Evolutionary conservation across 2,113 vertebrate species (phyloP), one percentile per base, ranked within the genome.

Genomic region (Paratilapia polleni): DNA sequence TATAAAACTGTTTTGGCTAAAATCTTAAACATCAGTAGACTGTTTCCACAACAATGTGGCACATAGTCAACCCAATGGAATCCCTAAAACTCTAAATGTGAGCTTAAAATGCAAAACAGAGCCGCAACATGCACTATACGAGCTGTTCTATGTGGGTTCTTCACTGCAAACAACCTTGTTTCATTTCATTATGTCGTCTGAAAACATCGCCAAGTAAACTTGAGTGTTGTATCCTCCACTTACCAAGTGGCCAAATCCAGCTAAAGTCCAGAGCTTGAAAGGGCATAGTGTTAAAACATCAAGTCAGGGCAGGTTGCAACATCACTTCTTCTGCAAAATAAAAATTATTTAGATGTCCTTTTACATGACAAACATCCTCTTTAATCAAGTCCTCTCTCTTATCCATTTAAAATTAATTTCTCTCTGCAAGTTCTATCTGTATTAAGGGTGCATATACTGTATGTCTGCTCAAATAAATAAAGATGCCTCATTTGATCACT

Each of bases 401-500:
- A 15, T 49, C 14, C 14, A 49, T 49, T 28, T 14, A 57, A 68
- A 43, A 86, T 47, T 2, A 77, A 77, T 49, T 5, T 1, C 38
- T 70, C 14, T 56, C 26, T 77, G 43, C 10, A 20, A 38, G 5
- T 74, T 66, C 14, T 57, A 5, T 83, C 47, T 60, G 17, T 74
- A 17, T 36, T 19, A 19, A 54, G 43, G 43, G 10, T 10, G 20
- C 24, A 75, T 13, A 31, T 15, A 19, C 38, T 15, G 17, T 59
- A n/a, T 6, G 19, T 82, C 68, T 84, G 26, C 34, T 68, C 60
- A 66, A 43, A 81, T 62, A 88, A 83, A 56, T 68, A 77, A 87
- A 26, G 66, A 49, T 17, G 24, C 31, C 70, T n/a, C 60, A 83
- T 92, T 90, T 81, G 85, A 81, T 88, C 43, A 80, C n/a, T 47